Evolutionary conservation across 2,113 vertebrate species (phyloP).

Genomic region (Heteronetta atricapilla): DNA sequence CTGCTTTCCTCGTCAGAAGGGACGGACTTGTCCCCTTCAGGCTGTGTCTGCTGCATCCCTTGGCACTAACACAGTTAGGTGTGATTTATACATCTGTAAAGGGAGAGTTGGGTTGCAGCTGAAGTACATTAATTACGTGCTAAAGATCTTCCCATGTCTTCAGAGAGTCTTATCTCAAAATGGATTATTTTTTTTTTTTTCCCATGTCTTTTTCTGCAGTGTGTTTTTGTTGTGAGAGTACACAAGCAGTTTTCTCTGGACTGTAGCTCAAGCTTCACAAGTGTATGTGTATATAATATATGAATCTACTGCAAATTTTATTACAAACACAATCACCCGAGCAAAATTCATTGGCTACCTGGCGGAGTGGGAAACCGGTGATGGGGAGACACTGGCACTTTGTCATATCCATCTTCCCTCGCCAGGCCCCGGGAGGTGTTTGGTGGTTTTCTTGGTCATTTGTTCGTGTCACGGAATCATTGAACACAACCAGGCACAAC

Average conservation of each 20-base stretch:
- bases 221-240: not conserved
- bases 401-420: not conserved
- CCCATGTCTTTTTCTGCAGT: not conserved
- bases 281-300: not conserved
- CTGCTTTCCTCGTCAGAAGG: not conserved
- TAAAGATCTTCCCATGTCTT: not conserved
- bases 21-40: not conserved
- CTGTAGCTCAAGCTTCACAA: not conserved
- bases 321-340: not conserved
- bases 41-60: not conserved
- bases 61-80: accelerated
- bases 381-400: not conserved
- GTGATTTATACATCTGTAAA: not conserved
- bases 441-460: accelerated
- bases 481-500: not conserved
- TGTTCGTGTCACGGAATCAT: not conserved
- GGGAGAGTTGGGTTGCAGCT: not conserved
- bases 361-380: not conserved
- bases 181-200: not conserved
- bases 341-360: not conserved
- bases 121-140: not conserved
- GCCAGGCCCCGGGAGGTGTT: not conserved
- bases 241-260: not conserved
- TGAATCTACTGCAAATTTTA: not conserved
- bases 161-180: not conserved